Evolutionary conservation across 2,113 vertebrate genomes (phyloP).

Genomic region (Oplegnathus fasciatus): DNA sequence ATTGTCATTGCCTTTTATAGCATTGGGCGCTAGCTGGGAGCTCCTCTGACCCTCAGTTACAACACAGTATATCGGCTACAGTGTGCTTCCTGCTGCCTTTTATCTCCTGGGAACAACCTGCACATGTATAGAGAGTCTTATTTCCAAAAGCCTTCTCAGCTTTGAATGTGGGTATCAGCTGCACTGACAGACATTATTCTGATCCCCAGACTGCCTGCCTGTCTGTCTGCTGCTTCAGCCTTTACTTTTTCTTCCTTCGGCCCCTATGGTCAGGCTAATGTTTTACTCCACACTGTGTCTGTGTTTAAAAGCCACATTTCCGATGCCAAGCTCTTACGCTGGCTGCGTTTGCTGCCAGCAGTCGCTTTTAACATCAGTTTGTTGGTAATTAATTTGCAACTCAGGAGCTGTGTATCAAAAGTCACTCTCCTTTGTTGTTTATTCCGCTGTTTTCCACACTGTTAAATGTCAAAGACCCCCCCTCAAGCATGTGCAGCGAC

Average conservation of each 20-base stretch:
- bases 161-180: constrained; percentile 54
- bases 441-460: background rate
- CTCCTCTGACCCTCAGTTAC: constrained; percentile 55
- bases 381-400: constrained; percentile 49
- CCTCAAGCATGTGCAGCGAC: background rate
- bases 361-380: constrained; percentile 37
- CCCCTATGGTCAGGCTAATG: constrained; percentile 33
- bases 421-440: constrained; percentile 5
- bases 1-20: constrained; percentile 30
- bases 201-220: constrained; percentile 51
- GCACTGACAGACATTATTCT: constrained; percentile 52
- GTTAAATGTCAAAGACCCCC: background rate
- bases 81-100: constrained; percentile 47
- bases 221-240: constrained; percentile 55
- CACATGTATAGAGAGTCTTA: constrained; percentile 29
- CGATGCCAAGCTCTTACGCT: constrained; percentile 16
- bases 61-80: constrained; percentile 44
- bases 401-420: constrained; percentile 17
- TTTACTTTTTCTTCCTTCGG: constrained; percentile 22
- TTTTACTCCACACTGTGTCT: constrained; percentile 39
- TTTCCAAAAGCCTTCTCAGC: constrained; percentile 56
- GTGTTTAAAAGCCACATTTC: constrained; percentile 58
- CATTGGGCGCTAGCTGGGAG: background rate
- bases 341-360: constrained; percentile 14
- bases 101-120: constrained; percentile 60